phyloP scores from a whole-genome alignment of 2,888 invertebrate species.

The Geotrupes spiniger region DNA sequence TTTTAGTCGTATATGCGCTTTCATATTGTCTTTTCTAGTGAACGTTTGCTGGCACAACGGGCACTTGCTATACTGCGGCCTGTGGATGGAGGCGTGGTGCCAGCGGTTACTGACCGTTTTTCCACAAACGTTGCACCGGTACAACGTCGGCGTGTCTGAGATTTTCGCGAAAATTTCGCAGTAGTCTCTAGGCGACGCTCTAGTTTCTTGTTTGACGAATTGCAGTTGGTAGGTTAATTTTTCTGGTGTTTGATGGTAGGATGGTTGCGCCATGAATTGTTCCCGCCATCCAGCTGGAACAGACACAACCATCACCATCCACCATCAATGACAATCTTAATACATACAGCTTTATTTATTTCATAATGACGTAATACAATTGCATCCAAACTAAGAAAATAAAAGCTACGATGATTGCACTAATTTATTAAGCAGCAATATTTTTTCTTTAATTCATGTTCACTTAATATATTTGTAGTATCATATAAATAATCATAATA shows the following conservation, averaged over 20 bases:
- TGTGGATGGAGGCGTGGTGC: conserved; percentile 66
- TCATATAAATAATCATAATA: no score
- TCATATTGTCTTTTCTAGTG: conserved; percentile 66
- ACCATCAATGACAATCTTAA: conserved; percentile 8
- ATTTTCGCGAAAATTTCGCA: conserved; percentile 41
- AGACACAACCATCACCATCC: conserved; percentile 34
- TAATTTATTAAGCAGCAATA: no score
- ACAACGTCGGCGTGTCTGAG: conserved; percentile 46
- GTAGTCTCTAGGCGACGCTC: conserved; percentile 36
- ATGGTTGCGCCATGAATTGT: conserved; percentile 33
- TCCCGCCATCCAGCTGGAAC: conserved; percentile 44
- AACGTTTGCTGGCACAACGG: conserved; percentile 62
- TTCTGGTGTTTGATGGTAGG: conserved; percentile 26
- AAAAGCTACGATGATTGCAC: no score
- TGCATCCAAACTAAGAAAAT: no score
- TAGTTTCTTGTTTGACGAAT: conserved; percentile 17
- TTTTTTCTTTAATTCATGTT: no score
- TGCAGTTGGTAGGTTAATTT: conserved; percentile 14
- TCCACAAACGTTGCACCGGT: conserved; percentile 62
- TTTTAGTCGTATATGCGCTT: conserved; percentile 64
- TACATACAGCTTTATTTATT: neutral
- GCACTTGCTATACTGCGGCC: conserved; percentile 61
- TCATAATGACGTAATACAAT: no score
- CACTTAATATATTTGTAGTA: no score
- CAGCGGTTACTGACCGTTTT: conserved; percentile 66